Evolutionary conservation across 2,888 invertebrate species (phyloP), one percentile per base, ranked within the genome.

Genomic region (Heliconius hortense): DNA sequence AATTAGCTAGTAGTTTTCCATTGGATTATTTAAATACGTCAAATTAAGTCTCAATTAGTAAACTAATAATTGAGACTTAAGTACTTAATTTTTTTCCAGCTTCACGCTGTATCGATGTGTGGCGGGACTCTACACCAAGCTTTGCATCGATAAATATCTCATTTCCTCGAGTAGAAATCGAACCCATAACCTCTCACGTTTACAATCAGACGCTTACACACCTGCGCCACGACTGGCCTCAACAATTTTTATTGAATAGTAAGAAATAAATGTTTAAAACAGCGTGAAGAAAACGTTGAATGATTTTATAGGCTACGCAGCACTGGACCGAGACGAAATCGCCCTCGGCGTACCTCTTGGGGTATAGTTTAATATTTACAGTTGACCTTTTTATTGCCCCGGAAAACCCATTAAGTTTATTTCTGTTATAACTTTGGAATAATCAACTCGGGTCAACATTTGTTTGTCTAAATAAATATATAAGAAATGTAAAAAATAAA

Each of bases 321-420:
- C 76, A 66, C 31, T 67, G 74, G 66, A 70, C 66, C 35, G 59
- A 74, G 53, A 53, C 39, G 66, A 43, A 67, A 53, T 63, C 48
- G 59, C 76, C 73, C 71, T 39, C 53, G 69, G 48, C 24, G 70
- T 48, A 71, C 74, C 72, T 71, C 62, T 67, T 62, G 74, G 71
- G 62, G 53, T 68, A 77, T 72, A 72, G 76, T 74, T 74, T 74
- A 77, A 75, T 77, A 77, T 77, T 77, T 77, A 77, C 75, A 74
- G 75, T 67, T 77, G 77, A 75, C 77, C 77, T 75, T 75, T 75
- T 69, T 74, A 67, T 56, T 43, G 31, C 56, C 35, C 63, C 74
- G 76, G 68, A 77, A 77, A 74, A 63, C 72, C 68, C 72, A 74
- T 77, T 72, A 68, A 53, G 48, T 62, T 72, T 72, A 77, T 77